A percentile compares a stretch with the other conserved stretches of the same genome.
Evolutionary conservation across 2,888 invertebrate species (phyloP).

Genomic region (Caenorhabditis sp.): DNA sequence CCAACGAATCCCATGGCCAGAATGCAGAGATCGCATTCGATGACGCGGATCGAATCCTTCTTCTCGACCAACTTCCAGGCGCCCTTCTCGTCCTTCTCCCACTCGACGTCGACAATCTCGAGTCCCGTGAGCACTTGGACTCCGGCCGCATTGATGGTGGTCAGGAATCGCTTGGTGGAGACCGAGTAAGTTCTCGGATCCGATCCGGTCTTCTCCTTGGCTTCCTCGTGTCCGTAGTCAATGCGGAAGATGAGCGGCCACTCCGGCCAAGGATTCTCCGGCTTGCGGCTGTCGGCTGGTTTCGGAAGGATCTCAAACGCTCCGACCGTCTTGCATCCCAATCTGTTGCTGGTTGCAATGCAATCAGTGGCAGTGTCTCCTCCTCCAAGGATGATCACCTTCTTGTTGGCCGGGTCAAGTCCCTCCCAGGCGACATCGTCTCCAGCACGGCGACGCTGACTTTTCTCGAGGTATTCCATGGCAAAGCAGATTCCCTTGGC

Average conservation of each 20-base stretch:
- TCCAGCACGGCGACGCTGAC: slow-evolving; percentile 91
- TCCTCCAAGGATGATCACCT: slow-evolving; percentile 91
- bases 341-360: slow-evolving; percentile 94
- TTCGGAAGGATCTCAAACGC: slow-evolving; percentile 97
- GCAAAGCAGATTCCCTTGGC: slow-evolving; percentile 96
- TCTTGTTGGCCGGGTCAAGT: slow-evolving; percentile 91
- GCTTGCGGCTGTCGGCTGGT: slow-evolving; percentile 87
- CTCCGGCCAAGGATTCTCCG: slow-evolving; percentile 98
- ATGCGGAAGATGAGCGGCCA: slow-evolving; percentile 96
- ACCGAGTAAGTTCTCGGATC: slow-evolving; percentile 95
- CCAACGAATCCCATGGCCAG: slow-evolving; percentile 94
- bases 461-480: slow-evolving; percentile 95
- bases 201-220: slow-evolving; percentile 86
- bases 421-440: slow-evolving; percentile 79
- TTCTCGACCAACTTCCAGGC: slow-evolving; percentile 94
- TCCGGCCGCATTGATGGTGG: slow-evolving; percentile 69
- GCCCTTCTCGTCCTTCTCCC: slow-evolving; percentile 82
- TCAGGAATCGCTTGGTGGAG: slow-evolving; percentile 85
- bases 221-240: slow-evolving; percentile 98
- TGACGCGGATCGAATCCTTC: slow-evolving; percentile 85
- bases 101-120: slow-evolving; percentile 87
- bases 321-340: slow-evolving; percentile 91
- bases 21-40: slow-evolving; percentile 89
- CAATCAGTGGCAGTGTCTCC: slow-evolving; percentile 97
- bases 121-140: slow-evolving; percentile 85